A percentile compares a stretch with the other conserved stretches of the same genome.
Evolutionary conservation across 2,797 vertebrate species (phyloP).

Genomic region (Mallotus villosus): DNA sequence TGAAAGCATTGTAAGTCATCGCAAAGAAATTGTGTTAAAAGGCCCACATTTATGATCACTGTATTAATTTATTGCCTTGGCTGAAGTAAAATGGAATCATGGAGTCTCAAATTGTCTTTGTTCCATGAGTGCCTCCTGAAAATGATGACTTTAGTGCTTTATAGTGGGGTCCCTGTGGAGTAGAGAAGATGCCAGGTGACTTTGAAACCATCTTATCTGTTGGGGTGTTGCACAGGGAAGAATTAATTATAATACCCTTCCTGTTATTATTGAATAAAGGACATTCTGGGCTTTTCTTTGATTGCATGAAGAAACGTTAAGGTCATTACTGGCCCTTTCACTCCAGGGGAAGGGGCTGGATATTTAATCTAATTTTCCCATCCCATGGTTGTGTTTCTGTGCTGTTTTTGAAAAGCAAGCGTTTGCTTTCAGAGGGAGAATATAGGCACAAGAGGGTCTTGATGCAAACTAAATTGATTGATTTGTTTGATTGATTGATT

Average conservation of each 20-base stretch:
- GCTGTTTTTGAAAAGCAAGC: slow-evolving; percentile 47
- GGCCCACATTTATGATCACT: slow-evolving; percentile 74
- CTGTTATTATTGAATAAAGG: slow-evolving; percentile 64
- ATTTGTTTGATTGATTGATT: slow-evolving; percentile 76
- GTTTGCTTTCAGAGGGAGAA: slow-evolving; percentile 49
- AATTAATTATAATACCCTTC: slow-evolving; percentile 65
- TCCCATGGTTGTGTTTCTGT: slow-evolving; percentile 42
- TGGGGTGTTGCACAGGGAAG: slow-evolving; percentile 65
- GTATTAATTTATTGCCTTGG: slow-evolving; percentile 79
- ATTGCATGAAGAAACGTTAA: slow-evolving; percentile 62
- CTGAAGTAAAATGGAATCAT: slow-evolving; percentile 75
- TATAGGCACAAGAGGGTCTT: slow-evolving; percentile 47
- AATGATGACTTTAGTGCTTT: slow-evolving; percentile 75
- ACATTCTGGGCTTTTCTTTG: slow-evolving; percentile 68
- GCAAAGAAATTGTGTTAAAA: slow-evolving; percentile 74
- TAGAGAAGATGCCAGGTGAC: slow-evolving; percentile 66
- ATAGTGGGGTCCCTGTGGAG: slow-evolving; percentile 63
- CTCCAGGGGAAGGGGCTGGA: slow-evolving; percentile 27
- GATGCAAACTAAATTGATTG: slow-evolving; percentile 62
- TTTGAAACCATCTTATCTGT: slow-evolving; percentile 74
- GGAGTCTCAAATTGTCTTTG: slow-evolving; percentile 73
- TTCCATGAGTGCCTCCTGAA: slow-evolving; percentile 72
- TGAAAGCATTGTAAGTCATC: slow-evolving; percentile 77
- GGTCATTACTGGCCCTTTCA: slow-evolving; percentile 59
- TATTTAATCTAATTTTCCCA: slow-evolving; percentile 54